Evolutionary conservation across 2,113 vertebrate genomes (phyloP), one percentile per base, ranked within the genome.

Genomic region (Sinocyclocheilus rhinocerous): DNA sequence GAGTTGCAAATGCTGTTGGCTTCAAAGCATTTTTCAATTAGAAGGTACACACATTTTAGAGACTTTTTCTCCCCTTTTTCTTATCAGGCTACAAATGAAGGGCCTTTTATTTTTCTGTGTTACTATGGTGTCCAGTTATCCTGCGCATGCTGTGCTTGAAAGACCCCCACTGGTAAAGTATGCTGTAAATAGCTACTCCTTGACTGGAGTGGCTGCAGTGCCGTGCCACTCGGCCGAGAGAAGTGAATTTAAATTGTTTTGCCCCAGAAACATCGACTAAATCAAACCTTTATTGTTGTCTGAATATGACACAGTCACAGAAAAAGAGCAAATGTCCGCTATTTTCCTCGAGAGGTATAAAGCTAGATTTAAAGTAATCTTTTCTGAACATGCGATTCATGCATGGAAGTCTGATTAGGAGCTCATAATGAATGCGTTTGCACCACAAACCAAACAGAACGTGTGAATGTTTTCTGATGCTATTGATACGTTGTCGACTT

Each of bases 121-220:
- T 79, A 63, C 82, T 73, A 80, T 84, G 52, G 86, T 88, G 93
- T 92, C 92, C 88, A 90, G 39, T 92, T 45, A 73, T 73, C 70
- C 70, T 73, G 70, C 0, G 36, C 26, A 91, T 92, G 88, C 91
- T 94, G 87, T 88, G 76, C 42, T 91, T 76, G 88, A 80, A 63
- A 63, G 33, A 24, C 33, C 77, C 11, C 77, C 36, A 10, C 57
- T 80, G 57, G 77, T 61, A 45, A 63, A 24, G 8, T 63, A 63
- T 52, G 57, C 42, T 33, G 57, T 50, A 80, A 89, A 88, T 90
- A n/a, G 65, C 48, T 86, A 12, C 59, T 78, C 20, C 61, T 65
- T 78, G 76, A 50, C 52, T 85, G 73, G 61, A 85, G 84, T 63
- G 77, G 55, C 33, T 45, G 22, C 11, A 59, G 57, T 15, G 22